Evolutionary conservation across 2,113 vertebrate genomes (phyloP).

Genomic region (Stomatorhinus ivindoensis): DNA sequence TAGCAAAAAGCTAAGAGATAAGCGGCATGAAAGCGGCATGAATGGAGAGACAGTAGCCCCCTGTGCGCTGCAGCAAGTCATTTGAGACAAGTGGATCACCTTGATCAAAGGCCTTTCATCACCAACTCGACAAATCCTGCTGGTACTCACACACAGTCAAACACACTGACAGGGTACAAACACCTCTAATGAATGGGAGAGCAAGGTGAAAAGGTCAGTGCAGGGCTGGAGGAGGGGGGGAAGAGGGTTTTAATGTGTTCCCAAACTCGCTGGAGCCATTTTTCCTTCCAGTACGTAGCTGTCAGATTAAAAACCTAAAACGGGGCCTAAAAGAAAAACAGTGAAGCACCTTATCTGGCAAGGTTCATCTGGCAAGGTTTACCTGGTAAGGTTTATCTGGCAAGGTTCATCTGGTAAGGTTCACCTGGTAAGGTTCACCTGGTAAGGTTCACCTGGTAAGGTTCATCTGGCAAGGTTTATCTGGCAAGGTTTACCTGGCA

Average conservation of each 20-base stretch:
- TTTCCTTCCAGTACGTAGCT: conserved; percentile 46
- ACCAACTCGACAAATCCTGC: conserved; percentile 50
- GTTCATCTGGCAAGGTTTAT: too few relatives aligned
- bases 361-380: too few relatives aligned
- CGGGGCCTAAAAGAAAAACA: conserved; percentile 53
- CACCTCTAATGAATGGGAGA: conserved; percentile 46
- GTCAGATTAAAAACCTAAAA: conserved; percentile 59
- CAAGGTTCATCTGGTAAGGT: neutral
- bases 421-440: conserved; percentile 14
- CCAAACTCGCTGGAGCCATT: conserved; percentile 23
- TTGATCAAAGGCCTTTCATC: conserved; percentile 59
- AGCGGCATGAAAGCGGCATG: neutral
- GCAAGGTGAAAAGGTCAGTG: conserved; percentile 44
- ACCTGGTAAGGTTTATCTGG: too few relatives aligned
- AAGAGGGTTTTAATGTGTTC: conserved; percentile 31
- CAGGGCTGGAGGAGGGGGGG: conserved; percentile 15
- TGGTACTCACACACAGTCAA: conserved; percentile 48
- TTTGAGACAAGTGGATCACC: conserved; percentile 34
- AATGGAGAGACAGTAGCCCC: neutral
- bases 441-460: neutral
- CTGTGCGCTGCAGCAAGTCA: conserved; percentile 9
- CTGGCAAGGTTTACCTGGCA: too few relatives aligned
- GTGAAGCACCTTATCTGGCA: conserved; percentile 55
- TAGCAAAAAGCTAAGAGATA: neutral
- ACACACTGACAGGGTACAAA: conserved; percentile 41